Evolutionary conservation across 1,140 invertebrate genomes (phyloP).

Genomic region (Camponotus floridanus): DNA sequence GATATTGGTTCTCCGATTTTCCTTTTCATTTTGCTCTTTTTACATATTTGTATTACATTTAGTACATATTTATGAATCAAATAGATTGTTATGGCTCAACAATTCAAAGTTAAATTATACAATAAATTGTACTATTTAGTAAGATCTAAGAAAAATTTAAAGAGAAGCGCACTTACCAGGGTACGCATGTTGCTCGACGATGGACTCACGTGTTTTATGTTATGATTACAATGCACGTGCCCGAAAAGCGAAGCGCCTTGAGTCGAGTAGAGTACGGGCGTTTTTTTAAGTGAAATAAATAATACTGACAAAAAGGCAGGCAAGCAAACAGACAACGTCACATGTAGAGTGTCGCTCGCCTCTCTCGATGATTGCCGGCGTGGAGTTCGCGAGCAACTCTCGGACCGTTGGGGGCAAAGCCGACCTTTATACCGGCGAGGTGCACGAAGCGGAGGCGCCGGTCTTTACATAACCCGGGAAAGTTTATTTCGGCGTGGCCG

Average conservation of each 20-base stretch:
- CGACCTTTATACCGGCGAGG: constrained; percentile 84
- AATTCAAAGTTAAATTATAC: background rate
- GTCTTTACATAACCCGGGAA: constrained; percentile 82
- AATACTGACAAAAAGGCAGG: background rate
- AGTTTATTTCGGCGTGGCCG: constrained; percentile 81
- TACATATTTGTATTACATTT: background rate
- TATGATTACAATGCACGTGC: background rate
- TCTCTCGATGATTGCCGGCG: constrained; percentile 79
- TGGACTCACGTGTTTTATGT: constrained; percentile 6
- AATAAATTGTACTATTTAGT: background rate
- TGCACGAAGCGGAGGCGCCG: constrained; percentile 69
- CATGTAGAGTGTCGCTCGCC: constrained; percentile 73
- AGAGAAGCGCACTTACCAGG: constrained; percentile 68
- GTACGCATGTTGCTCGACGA: constrained; percentile 67
- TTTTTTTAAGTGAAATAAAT: constrained; percentile 13
- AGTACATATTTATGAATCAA: background rate
- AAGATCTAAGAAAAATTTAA: background rate
- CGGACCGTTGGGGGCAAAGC: constrained; percentile 80
- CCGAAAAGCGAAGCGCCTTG: constrained; percentile 36
- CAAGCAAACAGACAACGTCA: constrained; percentile 61
- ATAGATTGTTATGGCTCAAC: background rate
- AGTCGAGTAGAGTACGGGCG: constrained; percentile 14
- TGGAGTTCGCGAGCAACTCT: constrained; percentile 84
- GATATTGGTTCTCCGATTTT: background rate
- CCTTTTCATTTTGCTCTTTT: background rate